A percentile compares a stretch with the other conserved stretches of the same genome.
phyloP scores from a whole-genome alignment of 2,797 vertebrate species.

The Bryconaethiops microstoma region DNA sequence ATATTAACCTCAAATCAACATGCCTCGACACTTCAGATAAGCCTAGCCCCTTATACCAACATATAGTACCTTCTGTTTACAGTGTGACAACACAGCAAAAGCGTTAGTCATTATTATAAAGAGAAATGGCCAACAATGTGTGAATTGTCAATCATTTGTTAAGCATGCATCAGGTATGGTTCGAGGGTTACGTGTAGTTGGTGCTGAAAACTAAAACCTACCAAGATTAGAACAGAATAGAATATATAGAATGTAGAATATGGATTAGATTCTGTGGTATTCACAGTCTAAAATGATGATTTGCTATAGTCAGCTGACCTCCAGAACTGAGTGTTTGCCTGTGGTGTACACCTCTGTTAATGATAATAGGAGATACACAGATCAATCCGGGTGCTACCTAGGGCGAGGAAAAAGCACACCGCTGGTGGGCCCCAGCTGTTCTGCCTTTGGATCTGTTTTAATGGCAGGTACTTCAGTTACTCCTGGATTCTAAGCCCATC shows the following conservation, averaged over 20 bases:
- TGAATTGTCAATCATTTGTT: slow-evolving; percentile 12
- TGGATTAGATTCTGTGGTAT: neutral
- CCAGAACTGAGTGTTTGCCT: neutral
- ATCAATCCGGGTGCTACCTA: slow-evolving; percentile 20
- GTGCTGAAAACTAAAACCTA: slow-evolving; percentile 10
- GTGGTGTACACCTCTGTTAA: slow-evolving; percentile 11
- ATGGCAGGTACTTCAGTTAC: slow-evolving; percentile 27
- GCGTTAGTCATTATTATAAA: slow-evolving; percentile 21
- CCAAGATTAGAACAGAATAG: neutral
- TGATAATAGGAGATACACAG: slow-evolving; percentile 21
- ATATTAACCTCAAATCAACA: neutral
- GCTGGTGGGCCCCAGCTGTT: slow-evolving; percentile 37
- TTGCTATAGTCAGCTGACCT: slow-evolving; percentile 4
- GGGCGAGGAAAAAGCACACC: slow-evolving; percentile 7
- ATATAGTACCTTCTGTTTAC: neutral
- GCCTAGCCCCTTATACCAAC: slow-evolving; percentile 33
- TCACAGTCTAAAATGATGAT: neutral
- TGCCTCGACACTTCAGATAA: slow-evolving; percentile 17
- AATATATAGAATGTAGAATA: too few species aligned
- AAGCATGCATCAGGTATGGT: neutral
- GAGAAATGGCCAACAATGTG: neutral
- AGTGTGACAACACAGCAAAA: neutral
- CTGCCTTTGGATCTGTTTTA: slow-evolving; percentile 36
- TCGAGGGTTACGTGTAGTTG: neutral
- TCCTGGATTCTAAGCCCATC: slow-evolving; percentile 36